Evolutionary conservation across 2,113 vertebrate genomes (phyloP), one percentile per base, ranked within the genome.

Genomic region (Oreochromis spilurus): DNA sequence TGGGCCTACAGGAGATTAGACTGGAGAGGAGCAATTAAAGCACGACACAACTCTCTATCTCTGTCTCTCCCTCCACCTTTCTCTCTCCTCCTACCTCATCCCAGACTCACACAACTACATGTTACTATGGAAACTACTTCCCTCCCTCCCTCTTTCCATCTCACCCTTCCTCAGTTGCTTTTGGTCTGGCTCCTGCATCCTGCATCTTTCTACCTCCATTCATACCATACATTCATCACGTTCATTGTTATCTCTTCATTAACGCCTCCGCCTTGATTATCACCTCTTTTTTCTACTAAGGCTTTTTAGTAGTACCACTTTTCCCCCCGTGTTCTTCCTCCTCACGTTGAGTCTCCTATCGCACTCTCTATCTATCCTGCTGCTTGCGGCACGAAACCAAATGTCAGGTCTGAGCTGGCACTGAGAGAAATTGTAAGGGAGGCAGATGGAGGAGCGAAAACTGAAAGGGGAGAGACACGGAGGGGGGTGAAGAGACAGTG

Each of bases 61-160:
- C 91, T 50, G 34, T 79, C 81, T 84, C 84, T 65, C 79, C 55
- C 70, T 78, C 77, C 62, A 70, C 62, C 86, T 82, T 62, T 72
- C 75, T 79, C 58, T 81, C 34, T 65, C 62, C 83, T 82, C 79
- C 67, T 85, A 48, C 54, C 80, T 88, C 83, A 79, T 88, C 53
- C 84, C 48, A 48, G 75, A 65, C 88, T 87, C 81, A 83, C 86
- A 85, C 87, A 85, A 82, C 86, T 81, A 88, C 75, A 84, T 67
- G 94, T 94, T 93, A 87, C 94, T 78, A 94, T 94, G 88, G 92
- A 94, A 93, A 94, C 93, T 87, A 38, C 78, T 24, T 82, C 29
- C 72, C 75, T 65, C 82, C 75, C 86, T 84, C 62, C 65, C 90
- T 62, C 58, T 70, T 70, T 84, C n/a, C 9, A 16, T 87, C 72